These are phyloP conservation scores for Heterocephalus glaber DNA, from an alignment of 2,113 vertebrate species.

Conservation along the genomic window DNA sequence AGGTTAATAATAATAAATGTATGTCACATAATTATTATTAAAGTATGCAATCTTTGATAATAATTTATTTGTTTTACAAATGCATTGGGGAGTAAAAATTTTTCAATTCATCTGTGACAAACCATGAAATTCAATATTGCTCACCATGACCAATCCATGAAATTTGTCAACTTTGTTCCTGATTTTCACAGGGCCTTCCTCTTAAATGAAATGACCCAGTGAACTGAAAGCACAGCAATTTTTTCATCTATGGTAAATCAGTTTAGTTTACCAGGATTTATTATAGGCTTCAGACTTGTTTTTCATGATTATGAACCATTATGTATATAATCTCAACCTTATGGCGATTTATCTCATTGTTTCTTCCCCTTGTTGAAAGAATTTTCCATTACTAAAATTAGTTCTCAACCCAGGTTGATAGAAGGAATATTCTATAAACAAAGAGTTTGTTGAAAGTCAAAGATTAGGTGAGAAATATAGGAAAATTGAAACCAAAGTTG, in stretches of 20 bases:
- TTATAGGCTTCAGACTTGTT: conserved; percentile 67
- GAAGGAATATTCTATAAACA: conserved; percentile 51
- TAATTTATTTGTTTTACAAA: conserved; percentile 78
- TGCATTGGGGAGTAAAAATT: conserved; percentile 45
- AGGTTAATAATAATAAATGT: conserved; percentile 66
- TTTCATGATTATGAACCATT: conserved; percentile 66
- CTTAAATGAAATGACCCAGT: conserved; percentile 70
- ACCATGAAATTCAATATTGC: conserved; percentile 69
- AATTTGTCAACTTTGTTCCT: conserved; percentile 74
- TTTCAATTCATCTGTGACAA: conserved; percentile 75
- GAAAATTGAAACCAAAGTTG: conserved; percentile 49
- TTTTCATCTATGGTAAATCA: conserved; percentile 76
- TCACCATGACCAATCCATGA: conserved; percentile 78
- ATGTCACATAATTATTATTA: conserved; percentile 56
- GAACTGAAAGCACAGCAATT: conserved; percentile 21
- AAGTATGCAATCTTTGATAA: conserved; percentile 65
- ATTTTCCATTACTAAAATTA: conserved; percentile 48
- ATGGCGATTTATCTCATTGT: conserved; percentile 38
- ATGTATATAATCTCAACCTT: conserved; percentile 65
- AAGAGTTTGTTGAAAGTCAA: conserved; percentile 25
- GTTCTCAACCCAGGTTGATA: conserved; percentile 19
- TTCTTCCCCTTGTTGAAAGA: conserved; percentile 52
- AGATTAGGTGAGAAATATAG: conserved; percentile 62
- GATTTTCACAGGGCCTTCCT: conserved; percentile 75
- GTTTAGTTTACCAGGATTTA: conserved; percentile 73